Evolutionary conservation across 2,797 vertebrate species (phyloP).

Genomic region (Labeo calbasu): DNA sequence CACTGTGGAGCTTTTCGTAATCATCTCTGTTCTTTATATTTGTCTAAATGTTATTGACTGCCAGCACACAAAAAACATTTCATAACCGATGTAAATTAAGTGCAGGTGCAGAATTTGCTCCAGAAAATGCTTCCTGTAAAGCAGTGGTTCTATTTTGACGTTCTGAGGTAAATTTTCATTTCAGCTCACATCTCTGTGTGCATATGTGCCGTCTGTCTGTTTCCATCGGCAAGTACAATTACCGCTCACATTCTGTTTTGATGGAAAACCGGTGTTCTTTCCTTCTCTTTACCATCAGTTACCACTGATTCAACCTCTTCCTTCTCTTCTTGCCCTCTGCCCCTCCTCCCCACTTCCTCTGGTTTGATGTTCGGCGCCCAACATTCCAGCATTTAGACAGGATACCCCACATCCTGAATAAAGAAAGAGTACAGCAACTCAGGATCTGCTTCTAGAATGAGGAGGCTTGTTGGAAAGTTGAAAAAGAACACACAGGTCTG

Average conservation of each 20-base stretch:
- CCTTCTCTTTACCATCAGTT: constrained; percentile 39
- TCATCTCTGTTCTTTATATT: background rate
- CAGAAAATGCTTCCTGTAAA: constrained; percentile 20
- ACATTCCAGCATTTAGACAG: constrained; percentile 70
- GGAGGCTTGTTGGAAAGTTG: background rate
- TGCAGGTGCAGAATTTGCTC: constrained; percentile 27
- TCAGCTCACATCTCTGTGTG: background rate
- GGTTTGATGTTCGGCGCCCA: constrained; percentile 72
- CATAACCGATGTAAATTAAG: constrained; percentile 34
- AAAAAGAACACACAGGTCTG: background rate
- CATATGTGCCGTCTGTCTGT: background rate
- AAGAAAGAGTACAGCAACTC: constrained; percentile 16
- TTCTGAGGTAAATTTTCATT: constrained; percentile 30
- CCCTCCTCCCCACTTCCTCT: constrained; percentile 74
- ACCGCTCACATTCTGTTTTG: constrained; percentile 64
- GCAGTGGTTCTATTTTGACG: constrained; percentile 14
- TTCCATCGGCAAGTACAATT: constrained; percentile 19
- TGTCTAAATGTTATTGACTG: background rate
- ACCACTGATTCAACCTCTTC: constrained; percentile 51
- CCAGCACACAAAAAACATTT: constrained; percentile 6
- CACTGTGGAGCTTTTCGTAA: background rate
- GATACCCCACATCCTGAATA: constrained; percentile 77
- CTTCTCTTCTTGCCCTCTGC: constrained; percentile 63
- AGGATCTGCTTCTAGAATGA: constrained; percentile 1
- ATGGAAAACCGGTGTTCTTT: constrained; percentile 43